Percentiles rank a stretch among this genome's conserved stretches.
These are phyloP conservation scores for Mus spicilegus DNA, from an alignment of 2,113 vertebrate species.

Conservation along the genomic window DNA sequence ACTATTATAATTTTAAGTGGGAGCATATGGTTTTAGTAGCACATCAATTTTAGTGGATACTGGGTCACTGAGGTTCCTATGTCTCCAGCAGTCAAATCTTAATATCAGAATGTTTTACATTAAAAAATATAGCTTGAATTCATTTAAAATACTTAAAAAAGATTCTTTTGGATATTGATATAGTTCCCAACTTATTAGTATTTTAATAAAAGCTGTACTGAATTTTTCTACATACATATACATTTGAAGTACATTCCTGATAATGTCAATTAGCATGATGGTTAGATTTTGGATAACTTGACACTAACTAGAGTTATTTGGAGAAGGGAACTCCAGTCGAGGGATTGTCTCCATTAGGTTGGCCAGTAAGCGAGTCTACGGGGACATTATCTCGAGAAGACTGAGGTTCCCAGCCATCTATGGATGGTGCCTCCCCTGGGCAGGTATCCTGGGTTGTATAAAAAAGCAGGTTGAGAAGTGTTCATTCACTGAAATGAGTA, in stretches of 20 bases:
- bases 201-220: conserved; percentile 10
- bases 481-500: background rate
- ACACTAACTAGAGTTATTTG: background rate
- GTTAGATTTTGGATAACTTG: background rate
- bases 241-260: background rate
- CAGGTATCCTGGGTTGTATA: too few species aligned
- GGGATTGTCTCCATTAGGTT: background rate
- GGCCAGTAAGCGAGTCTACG: background rate
- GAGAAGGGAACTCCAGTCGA: background rate
- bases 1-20: background rate
- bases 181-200: background rate
- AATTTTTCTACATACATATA: background rate
- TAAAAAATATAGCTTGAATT: conserved; percentile 19
- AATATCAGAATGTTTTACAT: conserved; percentile 13
- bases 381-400: background rate
- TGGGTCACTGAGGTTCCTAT: background rate
- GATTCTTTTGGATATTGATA: conserved; percentile 16
- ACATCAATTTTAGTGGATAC: background rate
- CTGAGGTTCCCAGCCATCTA: background rate
- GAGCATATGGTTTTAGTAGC: conserved; percentile 14
- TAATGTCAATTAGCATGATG: conserved; percentile 6
- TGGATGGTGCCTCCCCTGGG: background rate
- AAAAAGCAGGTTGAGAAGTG: background rate
- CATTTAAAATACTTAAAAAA: background rate
- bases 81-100: conserved; percentile 25